Conservation (phyloP, 2,888 invertebrate species). For the Scaptomyza tumidula region DNA sequence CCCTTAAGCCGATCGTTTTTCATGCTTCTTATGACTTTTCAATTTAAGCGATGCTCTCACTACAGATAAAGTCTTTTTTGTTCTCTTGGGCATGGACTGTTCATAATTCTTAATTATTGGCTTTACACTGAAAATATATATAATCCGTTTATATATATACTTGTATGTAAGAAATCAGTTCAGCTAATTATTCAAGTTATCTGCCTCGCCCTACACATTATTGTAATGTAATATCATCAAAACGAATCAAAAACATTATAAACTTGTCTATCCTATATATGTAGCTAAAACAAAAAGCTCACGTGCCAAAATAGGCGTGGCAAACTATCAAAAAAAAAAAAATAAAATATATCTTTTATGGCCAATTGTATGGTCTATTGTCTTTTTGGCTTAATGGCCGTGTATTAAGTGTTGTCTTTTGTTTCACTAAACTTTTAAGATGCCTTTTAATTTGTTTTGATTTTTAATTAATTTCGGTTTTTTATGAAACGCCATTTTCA, state of each 20-base stretch:
- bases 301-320: conserved; percentile 61
- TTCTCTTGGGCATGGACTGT: conserved; percentile 38
- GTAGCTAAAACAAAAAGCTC: conserved; percentile 26
- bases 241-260: conserved; percentile 22
- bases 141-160: not conserved
- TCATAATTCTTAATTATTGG: conserved; percentile 47
- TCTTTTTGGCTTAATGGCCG: conserved; percentile 39
- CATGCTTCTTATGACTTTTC: conserved; percentile 44
- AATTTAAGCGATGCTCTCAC: conserved; percentile 1
- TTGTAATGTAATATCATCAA: conserved; percentile 42
- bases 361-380: conserved; percentile 59
- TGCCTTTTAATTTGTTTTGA: conserved; percentile 54
- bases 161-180: not conserved
- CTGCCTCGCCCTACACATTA: conserved; percentile 36
- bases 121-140: conserved; percentile 20
- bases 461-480: conserved; percentile 64
- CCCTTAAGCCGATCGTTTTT: conserved; percentile 52
- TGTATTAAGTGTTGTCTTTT: conserved; percentile 51
- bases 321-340: conserved; percentile 6
- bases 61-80: conserved; percentile 26
- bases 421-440: conserved; percentile 38
- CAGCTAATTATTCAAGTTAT: not conserved
- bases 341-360: conserved; percentile 33
- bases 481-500: conserved; percentile 46
- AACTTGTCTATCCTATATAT: conserved; percentile 32